Conservation (phyloP, 2,797 vertebrate genomes). For the Smutsia gigantea region DNA sequence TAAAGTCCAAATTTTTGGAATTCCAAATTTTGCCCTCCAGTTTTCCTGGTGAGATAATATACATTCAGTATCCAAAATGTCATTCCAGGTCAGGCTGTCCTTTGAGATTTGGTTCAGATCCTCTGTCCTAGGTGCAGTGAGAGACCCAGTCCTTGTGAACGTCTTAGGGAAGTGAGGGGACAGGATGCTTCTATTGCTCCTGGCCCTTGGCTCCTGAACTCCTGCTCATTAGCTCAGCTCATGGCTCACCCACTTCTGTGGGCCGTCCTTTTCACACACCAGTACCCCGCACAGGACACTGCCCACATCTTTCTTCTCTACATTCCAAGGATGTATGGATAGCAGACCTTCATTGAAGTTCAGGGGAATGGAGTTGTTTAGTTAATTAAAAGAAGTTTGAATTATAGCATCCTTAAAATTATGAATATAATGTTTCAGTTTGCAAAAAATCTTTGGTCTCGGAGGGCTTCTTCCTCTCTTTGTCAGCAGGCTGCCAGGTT, state of each 20-base stretch:
- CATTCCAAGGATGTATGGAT: neutral
- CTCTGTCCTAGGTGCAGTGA: neutral
- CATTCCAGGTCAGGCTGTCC: neutral
- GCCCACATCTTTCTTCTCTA: neutral
- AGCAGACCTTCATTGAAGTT: neutral
- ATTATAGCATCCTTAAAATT: neutral
- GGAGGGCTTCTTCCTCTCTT: neutral
- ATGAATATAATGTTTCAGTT: neutral
- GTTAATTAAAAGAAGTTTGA: conserved; percentile 11
- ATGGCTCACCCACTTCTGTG: neutral
- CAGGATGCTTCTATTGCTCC: neutral
- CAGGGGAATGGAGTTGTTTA: neutral
- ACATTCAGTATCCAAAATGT: neutral
- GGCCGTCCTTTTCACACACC: neutral
- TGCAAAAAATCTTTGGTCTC: neutral
- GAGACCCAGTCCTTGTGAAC: neutral
- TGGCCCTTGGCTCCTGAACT: neutral
- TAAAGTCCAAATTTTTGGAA: neutral
- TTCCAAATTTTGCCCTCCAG: neutral
- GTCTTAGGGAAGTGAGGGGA: neutral
- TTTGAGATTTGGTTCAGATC: neutral
- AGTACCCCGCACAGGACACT: neutral
- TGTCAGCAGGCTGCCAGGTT: neutral
- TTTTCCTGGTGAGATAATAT: neutral
- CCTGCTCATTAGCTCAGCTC: neutral